Evolutionary conservation across 2,888 invertebrate genomes (phyloP), one percentile per base, ranked within the genome.

Genomic region (Chymomyza fuscimana): DNA sequence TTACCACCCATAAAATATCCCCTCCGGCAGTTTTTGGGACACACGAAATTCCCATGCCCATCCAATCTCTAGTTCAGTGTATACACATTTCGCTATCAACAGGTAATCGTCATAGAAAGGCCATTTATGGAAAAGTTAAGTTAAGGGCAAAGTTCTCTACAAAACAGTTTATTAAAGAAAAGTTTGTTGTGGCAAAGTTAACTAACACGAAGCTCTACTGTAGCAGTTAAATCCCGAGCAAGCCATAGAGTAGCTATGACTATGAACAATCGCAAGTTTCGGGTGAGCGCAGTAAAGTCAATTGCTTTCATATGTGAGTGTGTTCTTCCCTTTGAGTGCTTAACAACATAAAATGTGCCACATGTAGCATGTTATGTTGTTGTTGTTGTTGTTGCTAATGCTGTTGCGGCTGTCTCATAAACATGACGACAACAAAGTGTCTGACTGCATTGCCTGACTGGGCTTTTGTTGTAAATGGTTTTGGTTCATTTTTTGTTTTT

Each of bases 371-470:
- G 46, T 60, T 25, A 3, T 46, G 58, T 56, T 69, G 51, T 32
- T 69, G 60, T 9, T 67, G 54, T 40, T 50, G 50, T 36, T 63
- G 67, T 9, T 63, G 71, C 16, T 29, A 36, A 10, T 73, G 75
- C 25, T 64, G 71, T 70, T 66, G 76, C 72, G 67, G 74, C 75
- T 81, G 81, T 77, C 75, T 72, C 81, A 79, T 81, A 82, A 81
- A 81, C 72, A 76, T 71, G 76, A 71, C 73, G 76, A 69, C 78
- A 80, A 78, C 80, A 72, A 77, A 73, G 79, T 80, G 78, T 46
- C 78, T 78, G 65, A 40, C 65, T 68, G 69, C 71, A 70, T 76
- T 59, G 69, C 64, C 65, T 69, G 32, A 32, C 73, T 79, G 19
- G 78, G 75, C 79, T 58, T 7, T 58, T 58, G 25, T 58, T 58